phyloP scores from a whole-genome alignment of 2,888 invertebrate species.

The Agriopis aurantiaria region DNA sequence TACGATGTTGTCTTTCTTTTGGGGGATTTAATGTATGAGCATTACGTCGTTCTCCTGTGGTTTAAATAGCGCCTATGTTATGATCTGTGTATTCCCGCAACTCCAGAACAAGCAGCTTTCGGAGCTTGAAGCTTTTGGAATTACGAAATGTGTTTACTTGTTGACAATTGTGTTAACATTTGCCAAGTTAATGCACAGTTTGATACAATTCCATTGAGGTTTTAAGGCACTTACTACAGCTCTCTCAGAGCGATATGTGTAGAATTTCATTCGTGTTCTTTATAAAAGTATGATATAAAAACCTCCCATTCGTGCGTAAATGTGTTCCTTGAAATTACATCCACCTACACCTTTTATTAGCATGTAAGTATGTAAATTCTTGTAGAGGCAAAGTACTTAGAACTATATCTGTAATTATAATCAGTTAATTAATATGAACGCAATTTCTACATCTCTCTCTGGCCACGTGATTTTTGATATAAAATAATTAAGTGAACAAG shows the following conservation, averaged over 20 bases:
- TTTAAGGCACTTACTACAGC: not conserved
- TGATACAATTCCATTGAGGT: not conserved
- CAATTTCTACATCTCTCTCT: not conserved
- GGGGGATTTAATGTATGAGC: too few relatives aligned
- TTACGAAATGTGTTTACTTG: not conserved
- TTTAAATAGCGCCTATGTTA: too few relatives aligned
- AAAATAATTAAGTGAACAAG: too few relatives aligned
- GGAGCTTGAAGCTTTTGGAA: not conserved
- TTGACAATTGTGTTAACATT: not conserved
- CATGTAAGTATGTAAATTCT: not conserved
- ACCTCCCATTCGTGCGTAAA: conserved; percentile 1
- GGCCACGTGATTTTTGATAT: not conserved
- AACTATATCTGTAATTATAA: not conserved
- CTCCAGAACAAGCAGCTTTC: not conserved
- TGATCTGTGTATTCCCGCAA: too few relatives aligned
- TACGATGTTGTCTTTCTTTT: too few relatives aligned
- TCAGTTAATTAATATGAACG: not conserved
- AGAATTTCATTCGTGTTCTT: not conserved
- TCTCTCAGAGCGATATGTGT: not conserved
- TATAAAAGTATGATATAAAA: not conserved
- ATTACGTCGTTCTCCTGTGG: too few relatives aligned
- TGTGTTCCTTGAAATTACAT: conserved; percentile 10
- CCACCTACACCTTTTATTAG: not conserved
- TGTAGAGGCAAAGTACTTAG: not conserved
- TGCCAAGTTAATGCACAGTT: not conserved